phyloP scores from a whole-genome alignment of 2,797 vertebrate species.

The Anguilla anguilla region DNA sequence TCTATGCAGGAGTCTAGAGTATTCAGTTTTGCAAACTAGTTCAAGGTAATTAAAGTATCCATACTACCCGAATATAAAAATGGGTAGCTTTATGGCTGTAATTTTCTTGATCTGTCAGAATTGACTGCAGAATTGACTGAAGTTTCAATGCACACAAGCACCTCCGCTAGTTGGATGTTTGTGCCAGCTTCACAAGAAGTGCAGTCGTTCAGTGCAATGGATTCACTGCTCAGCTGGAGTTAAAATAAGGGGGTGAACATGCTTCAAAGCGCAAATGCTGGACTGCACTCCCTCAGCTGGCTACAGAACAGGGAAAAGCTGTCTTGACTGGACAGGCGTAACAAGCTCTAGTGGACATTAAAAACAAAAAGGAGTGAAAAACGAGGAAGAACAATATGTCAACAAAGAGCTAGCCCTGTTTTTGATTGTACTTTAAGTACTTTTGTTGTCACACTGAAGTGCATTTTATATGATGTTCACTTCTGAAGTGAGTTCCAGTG shows the following conservation, averaged over 20 bases:
- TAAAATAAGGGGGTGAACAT: background rate
- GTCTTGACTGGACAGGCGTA: background rate
- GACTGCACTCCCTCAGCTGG: background rate
- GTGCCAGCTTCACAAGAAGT: background rate
- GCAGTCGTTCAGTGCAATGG: background rate
- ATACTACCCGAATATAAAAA: background rate
- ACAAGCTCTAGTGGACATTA: background rate
- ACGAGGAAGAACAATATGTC: background rate
- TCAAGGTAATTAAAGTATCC: background rate
- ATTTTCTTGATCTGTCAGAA: background rate
- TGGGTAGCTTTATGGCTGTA: background rate
- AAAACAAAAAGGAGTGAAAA: background rate
- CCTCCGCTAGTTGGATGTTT: background rate
- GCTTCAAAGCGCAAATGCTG: background rate
- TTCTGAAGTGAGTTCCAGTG: too few relatives aligned
- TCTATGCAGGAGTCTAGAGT: background rate
- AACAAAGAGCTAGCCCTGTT: background rate
- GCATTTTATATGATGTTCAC: background rate
- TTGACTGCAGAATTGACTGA: background rate
- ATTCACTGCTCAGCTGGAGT: background rate
- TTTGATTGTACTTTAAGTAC: too few relatives aligned
- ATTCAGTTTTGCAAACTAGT: background rate
- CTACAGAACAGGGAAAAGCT: background rate
- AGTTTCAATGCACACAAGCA: background rate
- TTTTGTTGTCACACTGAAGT: background rate